phyloP scores from a whole-genome alignment of 1,140 invertebrate genomes.

The Zaprionus africanus region DNA sequence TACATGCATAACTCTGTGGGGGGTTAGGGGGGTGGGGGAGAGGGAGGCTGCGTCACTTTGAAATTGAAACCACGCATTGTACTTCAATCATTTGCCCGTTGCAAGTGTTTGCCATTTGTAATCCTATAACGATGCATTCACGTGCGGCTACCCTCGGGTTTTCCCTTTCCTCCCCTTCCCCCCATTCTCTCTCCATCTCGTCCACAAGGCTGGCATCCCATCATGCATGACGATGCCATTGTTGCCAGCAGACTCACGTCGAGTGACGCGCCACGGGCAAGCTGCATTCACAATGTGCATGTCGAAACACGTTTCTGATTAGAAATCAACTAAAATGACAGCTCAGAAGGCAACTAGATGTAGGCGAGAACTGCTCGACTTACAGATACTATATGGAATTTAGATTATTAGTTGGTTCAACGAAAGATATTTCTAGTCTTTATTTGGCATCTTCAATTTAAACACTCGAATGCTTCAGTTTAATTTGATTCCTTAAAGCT shows the following conservation, averaged over 20 bases:
- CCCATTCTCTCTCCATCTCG: too few relatives aligned
- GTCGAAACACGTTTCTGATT: conserved; percentile 49
- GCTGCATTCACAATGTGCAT: conserved; percentile 42
- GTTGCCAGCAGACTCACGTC: conserved; percentile 24
- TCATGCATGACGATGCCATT: conserved; percentile 33
- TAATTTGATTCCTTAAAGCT: too few relatives aligned
- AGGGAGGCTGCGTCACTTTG: not conserved
- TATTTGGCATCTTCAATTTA: too few relatives aligned
- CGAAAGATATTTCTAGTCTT: too few relatives aligned
- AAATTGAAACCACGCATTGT: conserved; percentile 38
- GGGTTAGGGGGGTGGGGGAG: too few relatives aligned
- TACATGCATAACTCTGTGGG: conserved; percentile 8
- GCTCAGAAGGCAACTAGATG: conserved; percentile 9
- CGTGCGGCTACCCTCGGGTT: conserved; percentile 11
- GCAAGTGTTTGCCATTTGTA: conserved; percentile 37
- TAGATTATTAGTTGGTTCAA: not conserved
- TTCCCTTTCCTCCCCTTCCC: too few relatives aligned
- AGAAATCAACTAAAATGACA: conserved; percentile 49
- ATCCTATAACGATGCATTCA: conserved; percentile 20
- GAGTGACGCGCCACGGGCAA: conserved; percentile 6
- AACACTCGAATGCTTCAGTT: too few relatives aligned
- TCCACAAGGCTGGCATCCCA: not conserved
- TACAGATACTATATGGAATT: not conserved
- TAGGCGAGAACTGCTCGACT: not conserved
- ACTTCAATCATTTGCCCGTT: conserved; percentile 41